A percentile compares a stretch with the other conserved stretches of the same genome.
phyloP scores from a whole-genome alignment of 2,113 vertebrate genomes.

The Phyllostomus discolor region DNA sequence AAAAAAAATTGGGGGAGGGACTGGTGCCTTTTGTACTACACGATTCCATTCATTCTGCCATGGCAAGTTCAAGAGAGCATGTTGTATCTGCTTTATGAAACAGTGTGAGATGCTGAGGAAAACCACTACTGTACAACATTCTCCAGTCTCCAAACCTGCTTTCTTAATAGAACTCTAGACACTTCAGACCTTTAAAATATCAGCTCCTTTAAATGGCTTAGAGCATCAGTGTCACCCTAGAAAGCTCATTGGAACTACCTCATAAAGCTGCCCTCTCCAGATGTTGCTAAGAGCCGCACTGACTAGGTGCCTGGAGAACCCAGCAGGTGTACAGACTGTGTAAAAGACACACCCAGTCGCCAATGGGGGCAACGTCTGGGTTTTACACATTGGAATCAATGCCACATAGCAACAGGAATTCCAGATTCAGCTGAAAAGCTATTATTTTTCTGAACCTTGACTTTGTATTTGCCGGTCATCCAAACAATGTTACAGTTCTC shows the following conservation, averaged over 20 bases:
- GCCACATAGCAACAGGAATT: not conserved
- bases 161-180: not conserved
- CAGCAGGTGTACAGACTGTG: not conserved
- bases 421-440: not conserved
- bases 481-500: not conserved
- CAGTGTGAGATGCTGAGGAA: not conserved
- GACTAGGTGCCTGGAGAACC: accelerated
- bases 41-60: not conserved
- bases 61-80: not conserved
- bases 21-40: not conserved
- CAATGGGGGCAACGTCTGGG: not conserved
- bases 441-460: not conserved
- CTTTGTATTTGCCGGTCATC: not conserved
- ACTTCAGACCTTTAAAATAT: not conserved
- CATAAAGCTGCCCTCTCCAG: not conserved
- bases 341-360: not conserved
- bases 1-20: not conserved
- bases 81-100: not conserved
- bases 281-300: not conserved
- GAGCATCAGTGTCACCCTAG: not conserved
- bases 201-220: not conserved
- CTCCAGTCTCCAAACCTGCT: not conserved
- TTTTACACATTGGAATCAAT: not conserved
- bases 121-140: not conserved
- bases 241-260: not conserved